These are phyloP conservation scores for Nineta flava DNA, from an alignment of 2,888 invertebrate species.

Conservation along the genomic window DNA sequence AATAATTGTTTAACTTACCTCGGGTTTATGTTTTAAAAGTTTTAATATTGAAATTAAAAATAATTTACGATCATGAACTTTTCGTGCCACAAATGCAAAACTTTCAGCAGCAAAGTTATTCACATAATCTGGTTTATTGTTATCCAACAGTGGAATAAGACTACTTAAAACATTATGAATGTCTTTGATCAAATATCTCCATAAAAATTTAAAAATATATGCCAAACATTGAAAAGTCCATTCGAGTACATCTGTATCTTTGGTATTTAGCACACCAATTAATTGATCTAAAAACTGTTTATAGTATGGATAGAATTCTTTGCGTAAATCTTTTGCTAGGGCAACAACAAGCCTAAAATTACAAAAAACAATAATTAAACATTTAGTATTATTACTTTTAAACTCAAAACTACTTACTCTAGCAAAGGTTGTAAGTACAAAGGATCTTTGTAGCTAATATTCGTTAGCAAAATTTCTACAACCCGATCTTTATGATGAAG, in stretches of 20 bases:
- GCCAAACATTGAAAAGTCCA: conserved; percentile 75
- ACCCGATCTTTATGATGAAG: conserved; percentile 66
- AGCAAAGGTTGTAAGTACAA: conserved; percentile 66
- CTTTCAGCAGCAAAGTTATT: conserved; percentile 91
- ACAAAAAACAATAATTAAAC: conserved; percentile 14
- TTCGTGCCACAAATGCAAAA: conserved; percentile 86
- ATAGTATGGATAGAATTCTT: conserved; percentile 81
- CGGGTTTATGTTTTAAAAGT: conserved; percentile 45
- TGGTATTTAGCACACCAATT: conserved; percentile 51
- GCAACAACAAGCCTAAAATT: conserved; percentile 59
- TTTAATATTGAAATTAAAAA: conserved; percentile 55
- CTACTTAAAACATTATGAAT: conserved; percentile 53
- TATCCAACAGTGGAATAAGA: conserved; percentile 60
- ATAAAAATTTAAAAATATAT: conserved; percentile 78
- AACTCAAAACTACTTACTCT: conserved; percentile 47
- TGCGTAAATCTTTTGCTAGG: conserved; percentile 70
- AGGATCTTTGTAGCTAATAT: conserved; percentile 53
- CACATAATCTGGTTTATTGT: conserved; percentile 65
- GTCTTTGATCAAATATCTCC: conserved; percentile 68
- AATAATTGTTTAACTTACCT: no score
- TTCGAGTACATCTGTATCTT: conserved; percentile 73
- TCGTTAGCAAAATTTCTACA: conserved; percentile 51
- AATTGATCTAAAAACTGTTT: conserved; percentile 56
- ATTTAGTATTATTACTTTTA: conserved; percentile 2
- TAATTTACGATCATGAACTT: conserved; percentile 62